phyloP scores from a whole-genome alignment of 1,140 invertebrate species.

The Zaprionus africanus region DNA sequence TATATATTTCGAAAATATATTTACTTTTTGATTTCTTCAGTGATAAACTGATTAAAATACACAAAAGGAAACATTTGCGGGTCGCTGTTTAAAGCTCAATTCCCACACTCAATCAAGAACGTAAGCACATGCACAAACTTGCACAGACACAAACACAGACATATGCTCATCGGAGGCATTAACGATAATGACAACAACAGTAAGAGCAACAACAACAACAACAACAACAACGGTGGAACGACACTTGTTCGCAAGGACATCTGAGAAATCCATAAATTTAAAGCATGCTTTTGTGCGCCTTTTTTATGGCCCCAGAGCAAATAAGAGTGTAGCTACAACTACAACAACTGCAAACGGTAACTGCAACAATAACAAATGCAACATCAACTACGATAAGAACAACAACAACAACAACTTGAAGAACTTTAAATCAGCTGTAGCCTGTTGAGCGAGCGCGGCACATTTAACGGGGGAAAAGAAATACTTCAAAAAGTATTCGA shows the following conservation, averaged over 20 bases:
- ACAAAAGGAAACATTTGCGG: not conserved
- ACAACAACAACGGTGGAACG: constrained; percentile 44
- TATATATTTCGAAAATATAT: not conserved
- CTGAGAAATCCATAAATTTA: constrained; percentile 80
- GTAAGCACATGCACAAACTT: constrained; percentile 17
- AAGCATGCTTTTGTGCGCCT: constrained; percentile 60
- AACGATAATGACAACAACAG: constrained; percentile 65
- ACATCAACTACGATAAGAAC: not conserved
- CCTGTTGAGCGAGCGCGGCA: constrained; percentile 66
- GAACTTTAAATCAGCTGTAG: constrained; percentile 70
- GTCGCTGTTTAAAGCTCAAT: constrained; percentile 32
- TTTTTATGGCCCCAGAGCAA: constrained; percentile 19
- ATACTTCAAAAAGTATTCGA: constrained; percentile 6
- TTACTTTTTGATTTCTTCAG: not conserved
- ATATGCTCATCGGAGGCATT: constrained; percentile 60
- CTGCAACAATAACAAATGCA: not conserved
- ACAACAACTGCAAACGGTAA: constrained; percentile 7
- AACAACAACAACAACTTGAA: constrained; percentile 3
- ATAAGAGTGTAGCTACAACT: constrained; percentile 3
- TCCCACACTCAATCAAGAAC: constrained; percentile 11
- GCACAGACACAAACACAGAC: constrained; percentile 26
- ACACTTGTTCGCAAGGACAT: constrained; percentile 79
- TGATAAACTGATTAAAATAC: not conserved
- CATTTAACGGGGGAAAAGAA: constrained; percentile 16
- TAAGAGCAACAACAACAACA: constrained; percentile 42